These are phyloP conservation scores for Brachyptera risi DNA, from an alignment of 2,888 invertebrate species.

Conservation along the genomic window DNA sequence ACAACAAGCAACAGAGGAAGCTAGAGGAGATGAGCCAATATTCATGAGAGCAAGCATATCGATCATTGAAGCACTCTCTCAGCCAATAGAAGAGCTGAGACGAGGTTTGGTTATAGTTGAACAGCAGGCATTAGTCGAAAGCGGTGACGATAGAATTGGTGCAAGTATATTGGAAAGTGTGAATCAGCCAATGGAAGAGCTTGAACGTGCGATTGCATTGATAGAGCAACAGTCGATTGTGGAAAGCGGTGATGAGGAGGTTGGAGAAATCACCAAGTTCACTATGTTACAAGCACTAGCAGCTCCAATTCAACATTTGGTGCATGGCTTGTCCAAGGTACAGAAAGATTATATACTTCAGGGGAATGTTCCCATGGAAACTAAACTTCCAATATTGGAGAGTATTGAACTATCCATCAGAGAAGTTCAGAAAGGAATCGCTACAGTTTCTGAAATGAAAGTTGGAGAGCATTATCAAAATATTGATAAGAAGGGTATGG, in stretches of 20 bases:
- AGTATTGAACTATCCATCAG: conserved; percentile 48
- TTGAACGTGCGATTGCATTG: conserved; percentile 9
- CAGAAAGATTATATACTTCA: conserved; percentile 14
- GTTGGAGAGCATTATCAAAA: not conserved
- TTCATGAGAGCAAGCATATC: conserved; percentile 65
- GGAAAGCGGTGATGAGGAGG: conserved; percentile 4
- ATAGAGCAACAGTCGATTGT: conserved; percentile 27
- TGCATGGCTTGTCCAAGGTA: conserved; percentile 19
- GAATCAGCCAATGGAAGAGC: conserved; percentile 19
- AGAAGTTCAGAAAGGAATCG: conserved; percentile 29
- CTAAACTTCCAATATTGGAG: conserved; percentile 39
- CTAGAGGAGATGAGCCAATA: conserved; percentile 57
- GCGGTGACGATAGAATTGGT: conserved; percentile 13
- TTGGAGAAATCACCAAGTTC: conserved; percentile 15
- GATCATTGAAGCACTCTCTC: conserved; percentile 56
- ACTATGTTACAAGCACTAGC: conserved; percentile 16
- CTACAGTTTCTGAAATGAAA: not conserved
- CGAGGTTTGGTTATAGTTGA: conserved; percentile 46
- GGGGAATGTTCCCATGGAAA: not conserved
- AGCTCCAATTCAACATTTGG: conserved; percentile 21
- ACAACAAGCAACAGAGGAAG: conserved; percentile 64
- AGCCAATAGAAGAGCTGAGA: conserved; percentile 50
- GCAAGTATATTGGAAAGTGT: conserved; percentile 7
- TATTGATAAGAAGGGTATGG: not conserved
- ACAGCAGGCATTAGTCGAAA: conserved; percentile 43